Conservation (phyloP, 2,797 vertebrate genomes). For the Oreonectes daqikongensis region DNA sequence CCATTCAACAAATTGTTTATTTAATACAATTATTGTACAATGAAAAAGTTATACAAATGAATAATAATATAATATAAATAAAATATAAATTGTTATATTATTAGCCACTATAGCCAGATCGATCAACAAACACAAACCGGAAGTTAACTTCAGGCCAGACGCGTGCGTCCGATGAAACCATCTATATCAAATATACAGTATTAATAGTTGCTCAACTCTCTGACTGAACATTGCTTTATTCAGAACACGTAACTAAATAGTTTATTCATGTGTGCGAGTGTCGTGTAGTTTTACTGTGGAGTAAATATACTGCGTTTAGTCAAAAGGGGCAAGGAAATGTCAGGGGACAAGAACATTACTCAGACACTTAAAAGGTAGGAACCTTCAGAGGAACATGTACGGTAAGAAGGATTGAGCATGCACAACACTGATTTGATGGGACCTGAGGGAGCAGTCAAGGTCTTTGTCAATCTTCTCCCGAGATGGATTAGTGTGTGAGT, state of each 20-base stretch:
- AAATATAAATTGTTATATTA: no score
- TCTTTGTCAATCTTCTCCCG: conserved; percentile 31
- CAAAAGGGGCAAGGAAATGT: conserved; percentile 26
- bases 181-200: no score
- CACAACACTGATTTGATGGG: conserved; percentile 25
- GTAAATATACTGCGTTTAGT: conserved; percentile 11
- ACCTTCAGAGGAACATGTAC: conserved; percentile 21
- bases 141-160: no score
- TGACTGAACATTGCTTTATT: not conserved
- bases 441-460: conserved; percentile 33
- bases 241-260: conserved; percentile 13
- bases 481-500: conserved; percentile 13
- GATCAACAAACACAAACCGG: no score
- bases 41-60: no score
- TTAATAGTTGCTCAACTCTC: not conserved
- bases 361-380: conserved; percentile 32
- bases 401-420: conserved; percentile 29
- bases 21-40: no score
- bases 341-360: conserved; percentile 27
- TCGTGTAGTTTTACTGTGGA: not conserved
- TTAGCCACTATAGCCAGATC: no score
- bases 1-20: no score
- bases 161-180: no score
- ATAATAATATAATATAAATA: no score
- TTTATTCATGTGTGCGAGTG: not conserved